These are phyloP conservation scores for Pseudopipra pipra DNA, from an alignment of 2,113 vertebrate genomes.

Conservation along the genomic window DNA sequence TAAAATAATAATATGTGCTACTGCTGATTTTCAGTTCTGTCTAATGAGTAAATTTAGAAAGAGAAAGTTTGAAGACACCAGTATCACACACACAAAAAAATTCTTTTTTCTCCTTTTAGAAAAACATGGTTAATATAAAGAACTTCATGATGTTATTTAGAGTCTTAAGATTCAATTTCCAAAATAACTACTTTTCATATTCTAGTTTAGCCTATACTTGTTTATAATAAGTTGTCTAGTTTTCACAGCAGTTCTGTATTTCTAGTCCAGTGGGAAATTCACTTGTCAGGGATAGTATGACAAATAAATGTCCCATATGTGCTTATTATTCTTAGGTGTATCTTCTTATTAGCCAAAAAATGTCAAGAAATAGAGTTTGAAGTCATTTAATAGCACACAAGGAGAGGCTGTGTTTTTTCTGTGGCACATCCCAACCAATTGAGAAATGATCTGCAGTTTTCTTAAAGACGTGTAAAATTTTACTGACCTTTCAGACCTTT, in stretches of 20 bases:
- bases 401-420: background rate
- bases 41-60: background rate
- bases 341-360: conserved; percentile 28
- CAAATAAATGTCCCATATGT: conserved; percentile 41
- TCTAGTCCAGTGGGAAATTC: conserved; percentile 33
- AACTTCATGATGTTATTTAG: background rate
- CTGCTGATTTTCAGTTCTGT: background rate
- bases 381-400: background rate
- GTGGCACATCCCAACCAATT: background rate
- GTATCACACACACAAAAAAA: background rate
- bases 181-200: conserved; percentile 24
- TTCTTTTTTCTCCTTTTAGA: background rate
- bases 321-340: background rate
- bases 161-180: background rate
- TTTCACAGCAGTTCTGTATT: conserved; percentile 60
- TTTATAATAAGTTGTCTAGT: background rate
- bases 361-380: conserved; percentile 8
- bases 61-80: background rate
- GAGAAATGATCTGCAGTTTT: background rate
- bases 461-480: background rate
- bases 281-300: conserved; percentile 38
- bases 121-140: background rate
- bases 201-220: background rate
- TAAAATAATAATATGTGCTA: background rate
- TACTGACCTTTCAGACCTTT: conserved; percentile 5